Percentiles rank a stretch among this genome's conserved stretches.
Evolutionary conservation across 2,797 vertebrate species (phyloP).

Genomic region (Microtus obscurus): DNA sequence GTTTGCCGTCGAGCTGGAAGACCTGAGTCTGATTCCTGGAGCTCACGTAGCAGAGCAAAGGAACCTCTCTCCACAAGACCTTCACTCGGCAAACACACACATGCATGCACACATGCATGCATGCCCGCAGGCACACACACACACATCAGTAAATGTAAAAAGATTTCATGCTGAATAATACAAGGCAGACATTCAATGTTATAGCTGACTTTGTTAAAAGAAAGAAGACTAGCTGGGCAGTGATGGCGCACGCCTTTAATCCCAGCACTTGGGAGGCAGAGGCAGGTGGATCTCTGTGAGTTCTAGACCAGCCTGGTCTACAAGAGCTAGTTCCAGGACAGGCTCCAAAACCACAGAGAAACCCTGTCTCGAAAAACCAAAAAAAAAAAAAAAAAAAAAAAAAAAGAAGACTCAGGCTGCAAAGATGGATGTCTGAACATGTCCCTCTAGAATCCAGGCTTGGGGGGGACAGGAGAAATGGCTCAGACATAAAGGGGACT

Average conservation of each 20-base stretch:
- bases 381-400: background rate
- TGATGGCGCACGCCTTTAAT: too few relatives aligned
- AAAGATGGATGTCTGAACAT: background rate
- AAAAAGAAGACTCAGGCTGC: background rate
- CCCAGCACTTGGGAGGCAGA: too few relatives aligned
- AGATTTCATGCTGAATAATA: background rate
- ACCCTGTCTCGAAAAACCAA: too few relatives aligned
- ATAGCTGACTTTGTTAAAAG: slow-evolving; percentile 2
- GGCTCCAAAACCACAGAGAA: too few relatives aligned
- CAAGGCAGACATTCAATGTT: background rate
- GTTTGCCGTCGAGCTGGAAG: background rate
- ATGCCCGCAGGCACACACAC: background rate
- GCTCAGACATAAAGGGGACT: background rate
- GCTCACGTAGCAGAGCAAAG: background rate
- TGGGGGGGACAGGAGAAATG: background rate
- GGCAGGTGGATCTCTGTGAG: too few relatives aligned
- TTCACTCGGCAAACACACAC: background rate
- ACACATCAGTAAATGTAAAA: background rate
- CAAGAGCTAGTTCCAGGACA: too few relatives aligned
- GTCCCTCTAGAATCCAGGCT: background rate
- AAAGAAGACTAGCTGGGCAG: background rate
- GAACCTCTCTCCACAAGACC: background rate
- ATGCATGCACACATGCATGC: background rate
- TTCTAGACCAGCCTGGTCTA: too few relatives aligned
- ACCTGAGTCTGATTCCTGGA: background rate